Evolutionary conservation across 2,113 vertebrate genomes (phyloP), one percentile per base, ranked within the genome.

Genomic region (Silurus meridionalis): DNA sequence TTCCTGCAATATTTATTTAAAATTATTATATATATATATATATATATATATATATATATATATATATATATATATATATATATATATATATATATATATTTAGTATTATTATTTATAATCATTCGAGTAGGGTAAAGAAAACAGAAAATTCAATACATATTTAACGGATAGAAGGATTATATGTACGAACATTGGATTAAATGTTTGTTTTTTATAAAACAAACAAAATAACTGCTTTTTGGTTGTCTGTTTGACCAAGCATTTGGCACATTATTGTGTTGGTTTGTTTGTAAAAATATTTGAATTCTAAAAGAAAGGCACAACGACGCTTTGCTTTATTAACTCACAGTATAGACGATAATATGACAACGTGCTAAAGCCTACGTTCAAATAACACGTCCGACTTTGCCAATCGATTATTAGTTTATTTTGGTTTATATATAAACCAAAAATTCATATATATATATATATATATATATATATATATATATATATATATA

Each of bases 381-480:
- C 75, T 85, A 85, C 55, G 77, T 75, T 52, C n/a, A 19, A 78
- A 58, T 58, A 2, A 58, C 53, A 58, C 53, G 55, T 14, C 37
- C 37, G 37, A 37, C 37, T 2, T 37, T 37, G 37, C 37, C 37
- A 37, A 37, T 37, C 37, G 37, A 37, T 37, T 37, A 37, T 37
- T 37, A 37, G 37, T 37, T 37, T 37, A 37, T 37, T 37, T 37
- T 37, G 37, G 37, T 37, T 37, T 37, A 1, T 3, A 37, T 37
- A 37, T 37, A n/a, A n/a, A n/a, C n/a, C n/a, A n/a, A n/a, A n/a
- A n/a, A n/a, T n/a, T n/a, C n/a, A 37, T 37, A 37, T 37, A 37
- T 37, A 37, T 37, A 37, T 37, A 37, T 37, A 37, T 37, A 37
- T 37, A n/a, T n/a, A n/a, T n/a, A n/a, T n/a, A n/a, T n/a, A 37